Evolutionary conservation across 2,113 vertebrate species (phyloP).

Genomic region (Thalassarche chlororhynchos): DNA sequence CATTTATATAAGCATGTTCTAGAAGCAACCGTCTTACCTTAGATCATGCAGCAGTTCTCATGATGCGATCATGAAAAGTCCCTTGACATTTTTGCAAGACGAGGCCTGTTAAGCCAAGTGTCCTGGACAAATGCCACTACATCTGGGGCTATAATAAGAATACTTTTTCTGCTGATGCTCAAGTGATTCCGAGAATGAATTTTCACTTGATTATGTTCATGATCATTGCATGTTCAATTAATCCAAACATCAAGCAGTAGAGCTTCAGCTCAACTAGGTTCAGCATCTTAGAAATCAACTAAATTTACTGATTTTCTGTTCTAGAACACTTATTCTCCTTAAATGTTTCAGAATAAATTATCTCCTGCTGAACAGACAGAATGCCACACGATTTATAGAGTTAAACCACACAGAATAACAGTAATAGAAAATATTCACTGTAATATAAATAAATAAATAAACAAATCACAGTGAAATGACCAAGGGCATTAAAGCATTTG

Average conservation of each 20-base stretch:
- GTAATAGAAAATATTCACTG: not conserved
- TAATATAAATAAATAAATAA: not conserved
- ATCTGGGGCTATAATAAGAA: constrained; percentile 1
- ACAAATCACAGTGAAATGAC: not conserved
- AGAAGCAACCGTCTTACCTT: not conserved
- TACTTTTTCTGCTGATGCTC: not conserved
- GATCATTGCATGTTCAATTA: not conserved
- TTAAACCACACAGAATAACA: not conserved
- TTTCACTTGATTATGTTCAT: not conserved
- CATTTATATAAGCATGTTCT: not conserved
- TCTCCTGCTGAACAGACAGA: not conserved
- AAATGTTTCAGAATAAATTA: not conserved
- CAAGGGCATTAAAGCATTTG: not conserved
- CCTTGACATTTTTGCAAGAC: not conserved
- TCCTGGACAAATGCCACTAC: not conserved
- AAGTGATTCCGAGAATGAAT: not conserved
- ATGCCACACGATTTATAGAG: not conserved
- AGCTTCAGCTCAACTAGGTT: not conserved
- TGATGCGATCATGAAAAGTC: not conserved
- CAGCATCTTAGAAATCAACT: not conserved
- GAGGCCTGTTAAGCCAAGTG: not conserved
- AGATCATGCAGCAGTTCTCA: not conserved
- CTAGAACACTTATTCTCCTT: not conserved
- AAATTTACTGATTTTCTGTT: not conserved
- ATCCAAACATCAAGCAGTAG: not conserved